Conservation (phyloP, 2,797 vertebrate genomes). For the Chrosomus eos region DNA sequence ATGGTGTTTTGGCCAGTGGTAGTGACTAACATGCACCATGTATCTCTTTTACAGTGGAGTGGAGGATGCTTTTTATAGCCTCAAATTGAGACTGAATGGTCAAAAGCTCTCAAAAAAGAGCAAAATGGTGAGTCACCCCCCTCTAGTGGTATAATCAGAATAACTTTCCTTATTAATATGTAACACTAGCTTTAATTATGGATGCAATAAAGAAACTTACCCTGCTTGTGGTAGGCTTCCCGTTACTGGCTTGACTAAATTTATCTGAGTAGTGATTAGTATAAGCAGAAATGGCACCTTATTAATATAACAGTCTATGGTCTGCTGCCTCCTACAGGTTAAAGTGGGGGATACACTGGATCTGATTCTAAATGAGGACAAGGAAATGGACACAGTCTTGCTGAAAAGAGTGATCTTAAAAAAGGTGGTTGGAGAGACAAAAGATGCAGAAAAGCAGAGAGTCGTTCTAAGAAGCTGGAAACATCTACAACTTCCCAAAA, state of each 20-base stretch:
- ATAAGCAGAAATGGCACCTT: background rate
- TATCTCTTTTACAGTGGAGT: constrained; percentile 83
- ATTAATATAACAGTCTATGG: background rate
- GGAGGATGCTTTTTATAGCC: constrained; percentile 92
- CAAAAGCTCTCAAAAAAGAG: constrained; percentile 95
- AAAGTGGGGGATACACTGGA: constrained; percentile 92
- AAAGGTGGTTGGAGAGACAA: constrained; percentile 79
- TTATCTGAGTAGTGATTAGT: background rate
- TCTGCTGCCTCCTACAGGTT: constrained; percentile 78
- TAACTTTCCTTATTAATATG: background rate
- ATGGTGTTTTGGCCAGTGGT: background rate
- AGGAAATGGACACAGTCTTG: constrained; percentile 80
- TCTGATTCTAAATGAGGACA: constrained; percentile 84
- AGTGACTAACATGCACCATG: background rate
- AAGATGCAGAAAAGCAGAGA: constrained; percentile 81
- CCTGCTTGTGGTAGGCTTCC: background rate
- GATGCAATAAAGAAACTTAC: background rate
- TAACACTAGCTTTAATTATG: background rate
- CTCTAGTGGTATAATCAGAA: background rate
- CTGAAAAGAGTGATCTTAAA: constrained; percentile 88
- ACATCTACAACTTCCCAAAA: constrained; percentile 80
- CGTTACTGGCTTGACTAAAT: background rate
- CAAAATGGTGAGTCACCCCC: constrained; percentile 83
- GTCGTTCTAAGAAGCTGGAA: constrained; percentile 91
- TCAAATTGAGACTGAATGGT: constrained; percentile 91